Evolutionary conservation across 1,140 invertebrate genomes (phyloP).

Genomic region (Manduca sexta): DNA sequence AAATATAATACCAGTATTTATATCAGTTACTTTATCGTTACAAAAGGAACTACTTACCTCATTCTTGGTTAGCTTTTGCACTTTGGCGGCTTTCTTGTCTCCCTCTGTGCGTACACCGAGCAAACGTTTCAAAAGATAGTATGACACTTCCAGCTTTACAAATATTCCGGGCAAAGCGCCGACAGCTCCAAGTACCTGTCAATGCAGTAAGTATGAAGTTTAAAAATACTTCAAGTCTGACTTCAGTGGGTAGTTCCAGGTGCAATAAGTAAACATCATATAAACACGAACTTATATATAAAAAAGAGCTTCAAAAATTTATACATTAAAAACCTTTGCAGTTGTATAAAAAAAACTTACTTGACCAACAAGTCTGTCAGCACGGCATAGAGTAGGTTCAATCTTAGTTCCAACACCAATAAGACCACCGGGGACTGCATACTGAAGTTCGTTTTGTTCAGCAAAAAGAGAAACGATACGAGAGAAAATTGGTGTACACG

Average conservation of each 20-base stretch:
- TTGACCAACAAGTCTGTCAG: conserved; percentile 98
- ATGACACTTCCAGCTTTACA: conserved; percentile 98
- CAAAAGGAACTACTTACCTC: conserved; percentile 73
- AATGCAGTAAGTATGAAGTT: too few species aligned
- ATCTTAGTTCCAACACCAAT: conserved; percentile 99
- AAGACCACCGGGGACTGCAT: conserved; percentile 98
- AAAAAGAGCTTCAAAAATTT: too few species aligned
- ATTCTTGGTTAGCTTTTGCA: conserved; percentile 90
- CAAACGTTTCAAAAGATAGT: conserved; percentile 95
- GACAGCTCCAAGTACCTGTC: conserved; percentile 93
- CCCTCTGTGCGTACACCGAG: conserved; percentile 98
- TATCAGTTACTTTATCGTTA: not conserved
- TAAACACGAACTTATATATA: too few species aligned
- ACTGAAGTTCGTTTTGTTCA: conserved; percentile 99
- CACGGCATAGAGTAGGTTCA: conserved; percentile 97
- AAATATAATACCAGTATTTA: too few species aligned
- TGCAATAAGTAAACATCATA: too few species aligned
- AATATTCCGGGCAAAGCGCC: conserved; percentile 97
- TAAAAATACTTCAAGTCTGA: too few species aligned
- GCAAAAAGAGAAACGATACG: conserved; percentile 98
- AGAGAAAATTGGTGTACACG: conserved; percentile 97
- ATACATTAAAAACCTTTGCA: too few species aligned
- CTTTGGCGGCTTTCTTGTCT: conserved; percentile 98
- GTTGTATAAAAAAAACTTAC: conserved; percentile 17
- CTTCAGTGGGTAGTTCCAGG: too few species aligned